Evolutionary conservation across 2,888 invertebrate species (phyloP).

Genomic region (Cyclophora punctaria): DNA sequence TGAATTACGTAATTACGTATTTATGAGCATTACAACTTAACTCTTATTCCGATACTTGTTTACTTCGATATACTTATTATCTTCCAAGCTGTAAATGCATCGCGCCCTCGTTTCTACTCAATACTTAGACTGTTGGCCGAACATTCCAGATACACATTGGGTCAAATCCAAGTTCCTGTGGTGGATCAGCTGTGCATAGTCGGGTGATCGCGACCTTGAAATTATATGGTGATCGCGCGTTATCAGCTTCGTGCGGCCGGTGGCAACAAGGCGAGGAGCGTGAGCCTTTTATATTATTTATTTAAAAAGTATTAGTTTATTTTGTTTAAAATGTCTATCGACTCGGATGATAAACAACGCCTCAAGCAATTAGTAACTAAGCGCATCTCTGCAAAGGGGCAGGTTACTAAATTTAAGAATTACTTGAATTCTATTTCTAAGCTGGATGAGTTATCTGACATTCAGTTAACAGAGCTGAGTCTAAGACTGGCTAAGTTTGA

Average conservation of each 20-base stretch:
- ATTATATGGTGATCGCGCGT: not conserved
- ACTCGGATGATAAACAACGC: not conserved
- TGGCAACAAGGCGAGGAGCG: not conserved
- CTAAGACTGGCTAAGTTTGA: slow-evolving; percentile 5
- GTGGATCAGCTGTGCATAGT: not conserved
- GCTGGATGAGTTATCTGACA: not conserved
- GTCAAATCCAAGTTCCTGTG: not conserved
- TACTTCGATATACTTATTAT: not conserved
- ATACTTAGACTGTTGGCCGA: not conserved
- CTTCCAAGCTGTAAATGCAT: not conserved
- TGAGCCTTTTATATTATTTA: not conserved
- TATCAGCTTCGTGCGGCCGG: not conserved
- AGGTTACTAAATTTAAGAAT: slow-evolving; percentile 10
- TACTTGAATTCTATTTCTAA: slow-evolving; percentile 1
- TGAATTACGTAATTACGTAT: no score
- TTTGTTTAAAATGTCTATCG: not conserved
- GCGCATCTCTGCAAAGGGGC: slow-evolving; percentile 3
- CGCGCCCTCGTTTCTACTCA: not conserved
- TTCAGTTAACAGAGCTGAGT: slow-evolving; percentile 1
- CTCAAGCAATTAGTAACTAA: not conserved
- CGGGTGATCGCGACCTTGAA: not conserved
- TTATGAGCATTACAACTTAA: no score
- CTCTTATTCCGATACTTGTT: not conserved
- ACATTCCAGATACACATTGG: not conserved
- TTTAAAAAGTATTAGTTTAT: not conserved